phyloP scores from a whole-genome alignment of 2,797 vertebrate species.

The Acomys russatus region DNA sequence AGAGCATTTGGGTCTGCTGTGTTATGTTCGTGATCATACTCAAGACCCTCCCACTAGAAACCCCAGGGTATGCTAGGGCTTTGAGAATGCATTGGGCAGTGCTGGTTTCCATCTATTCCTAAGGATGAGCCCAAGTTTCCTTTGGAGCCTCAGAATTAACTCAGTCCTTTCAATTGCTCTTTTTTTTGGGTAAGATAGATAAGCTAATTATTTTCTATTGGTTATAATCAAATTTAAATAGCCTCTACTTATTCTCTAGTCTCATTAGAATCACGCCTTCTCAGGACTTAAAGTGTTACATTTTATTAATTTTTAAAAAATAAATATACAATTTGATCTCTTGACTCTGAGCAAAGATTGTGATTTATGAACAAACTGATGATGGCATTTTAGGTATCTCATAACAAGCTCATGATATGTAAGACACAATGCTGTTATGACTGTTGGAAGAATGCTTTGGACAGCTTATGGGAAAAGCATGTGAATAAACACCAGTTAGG shows the following conservation, averaged over 20 bases:
- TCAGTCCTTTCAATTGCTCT: neutral
- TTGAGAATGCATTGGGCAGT: neutral
- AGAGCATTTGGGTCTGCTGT: neutral
- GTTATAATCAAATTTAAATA: conserved; percentile 36
- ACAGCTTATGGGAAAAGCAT: conserved; percentile 18
- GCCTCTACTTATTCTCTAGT: neutral
- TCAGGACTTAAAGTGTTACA: neutral
- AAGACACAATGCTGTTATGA: conserved; percentile 26
- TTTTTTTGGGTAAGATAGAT: neutral
- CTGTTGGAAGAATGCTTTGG: neutral
- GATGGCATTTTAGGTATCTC: neutral
- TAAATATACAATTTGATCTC: neutral
- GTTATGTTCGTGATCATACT: neutral
- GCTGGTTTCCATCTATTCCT: neutral
- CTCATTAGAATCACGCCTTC: neutral
- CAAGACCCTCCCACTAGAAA: neutral
- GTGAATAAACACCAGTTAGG: conserved; percentile 13
- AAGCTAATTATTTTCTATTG: conserved; percentile 34
- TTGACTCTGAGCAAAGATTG: conserved; percentile 1
- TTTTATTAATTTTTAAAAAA: neutral
- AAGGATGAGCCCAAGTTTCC: neutral
- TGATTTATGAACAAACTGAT: conserved; percentile 9
- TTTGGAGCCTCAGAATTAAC: neutral
- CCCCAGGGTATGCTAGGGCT: neutral
- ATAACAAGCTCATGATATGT: neutral